Evolutionary conservation across 2,888 invertebrate species (phyloP), one percentile per base, ranked within the genome.

Genomic region (Teinopalpus imperialis): DNA sequence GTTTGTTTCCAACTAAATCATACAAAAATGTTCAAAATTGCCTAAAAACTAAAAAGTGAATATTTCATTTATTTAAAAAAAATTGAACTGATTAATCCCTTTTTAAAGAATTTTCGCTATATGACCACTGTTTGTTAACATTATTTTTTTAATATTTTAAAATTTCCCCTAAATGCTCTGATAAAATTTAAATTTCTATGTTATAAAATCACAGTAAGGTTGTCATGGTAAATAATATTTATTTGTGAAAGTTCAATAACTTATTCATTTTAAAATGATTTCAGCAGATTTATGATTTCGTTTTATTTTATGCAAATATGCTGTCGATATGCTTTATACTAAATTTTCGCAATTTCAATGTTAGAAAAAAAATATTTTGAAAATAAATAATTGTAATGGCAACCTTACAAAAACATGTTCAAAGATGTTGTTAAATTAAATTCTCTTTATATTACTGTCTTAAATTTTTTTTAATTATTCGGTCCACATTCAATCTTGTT

Each of bases 1-100:
- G 88, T 88, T 65, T 53, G 37, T 53, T 54, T 57, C 56, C 68
- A 63, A 61, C 58, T 56, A 61, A 68, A 52, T 59, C 82, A 79
- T 81, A 70, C 85, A 77, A 73, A 74, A 75, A 75, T 80, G 78
- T 85, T 76, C 65, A 69, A 73, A 64, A 67, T 69, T 54, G 58
- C 66, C 72, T 75, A 79, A 76, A 61, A 69, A 72, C 80, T 71
- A 40, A 24, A 16, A 16, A 16, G 16, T 16, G 4, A 16, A 16
- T 16, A 29, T 6, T 13, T 41, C 2, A 13, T 10, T 31, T 18
- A 13, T 21, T 14, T 20, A 5, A 30, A 12, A 32, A 3, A 26
- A 20, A 27, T 30, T 16, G 16, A 14, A 3, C 3, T 1, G 7
- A n/a, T 24, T 21, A 13, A 0, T 14, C 26, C 13, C 2, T 41